These are phyloP conservation scores for Elegia similella DNA, from an alignment of 2,888 invertebrate genomes.

Conservation along the genomic window DNA sequence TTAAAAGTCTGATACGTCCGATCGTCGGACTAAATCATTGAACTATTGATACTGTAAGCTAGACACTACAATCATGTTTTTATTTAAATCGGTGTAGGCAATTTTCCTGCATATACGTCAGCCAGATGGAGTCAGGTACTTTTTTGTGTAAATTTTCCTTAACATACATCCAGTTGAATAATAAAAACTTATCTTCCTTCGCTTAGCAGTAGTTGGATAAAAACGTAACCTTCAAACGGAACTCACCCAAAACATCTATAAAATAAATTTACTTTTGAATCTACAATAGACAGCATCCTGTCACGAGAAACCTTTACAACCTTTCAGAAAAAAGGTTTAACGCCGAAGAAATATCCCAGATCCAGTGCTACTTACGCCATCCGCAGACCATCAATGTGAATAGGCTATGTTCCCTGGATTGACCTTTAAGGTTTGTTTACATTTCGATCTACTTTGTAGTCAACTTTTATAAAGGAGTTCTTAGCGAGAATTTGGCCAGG, in stretches of 20 bases:
- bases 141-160: no score
- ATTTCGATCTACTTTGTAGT: not conserved
- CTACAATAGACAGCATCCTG: not conserved
- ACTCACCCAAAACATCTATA: not conserved
- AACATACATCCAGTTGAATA: no score
- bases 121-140: no score
- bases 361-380: not conserved
- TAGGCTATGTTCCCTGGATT: not conserved
- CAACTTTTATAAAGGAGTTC: not conserved
- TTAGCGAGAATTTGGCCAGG: no score
- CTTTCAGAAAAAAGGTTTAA: not conserved
- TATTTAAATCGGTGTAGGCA: no score
- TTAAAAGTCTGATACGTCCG: no score
- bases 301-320: not conserved
- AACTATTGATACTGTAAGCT: no score
- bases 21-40: no score
- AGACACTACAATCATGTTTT: no score
- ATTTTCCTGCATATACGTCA: no score
- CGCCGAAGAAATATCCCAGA: not conserved
- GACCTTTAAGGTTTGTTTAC: not conserved
- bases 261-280: not conserved
- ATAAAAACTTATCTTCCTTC: no score
- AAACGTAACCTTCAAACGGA: not conserved
- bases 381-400: not conserved
- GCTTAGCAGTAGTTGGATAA: not conserved